phyloP scores from a whole-genome alignment of 2,888 invertebrate species.

The Hedychridium roseum region DNA sequence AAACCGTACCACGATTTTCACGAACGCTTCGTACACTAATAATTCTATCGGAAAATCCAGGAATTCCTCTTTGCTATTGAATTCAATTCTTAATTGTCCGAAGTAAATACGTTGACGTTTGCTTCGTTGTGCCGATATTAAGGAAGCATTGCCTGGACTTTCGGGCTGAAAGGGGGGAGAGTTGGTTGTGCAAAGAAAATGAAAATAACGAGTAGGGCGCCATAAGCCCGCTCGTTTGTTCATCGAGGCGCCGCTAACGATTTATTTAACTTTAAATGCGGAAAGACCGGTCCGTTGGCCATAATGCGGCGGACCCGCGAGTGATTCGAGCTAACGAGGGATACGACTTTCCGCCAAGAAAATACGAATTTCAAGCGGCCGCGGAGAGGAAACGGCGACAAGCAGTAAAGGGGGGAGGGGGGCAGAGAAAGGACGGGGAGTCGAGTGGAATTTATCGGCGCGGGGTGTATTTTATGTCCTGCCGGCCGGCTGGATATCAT shows the following conservation, averaged over 20 bases:
- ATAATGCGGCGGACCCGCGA: slow-evolving; percentile 11
- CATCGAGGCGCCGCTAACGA: slow-evolving; percentile 23
- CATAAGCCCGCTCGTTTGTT: slow-evolving; percentile 28
- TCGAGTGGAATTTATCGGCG: slow-evolving; percentile 15
- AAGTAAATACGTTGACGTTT: no score
- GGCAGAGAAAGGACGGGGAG: slow-evolving; percentile 9
- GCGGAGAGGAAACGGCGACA: not conserved
- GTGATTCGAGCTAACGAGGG: slow-evolving; percentile 31
- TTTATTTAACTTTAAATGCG: slow-evolving; percentile 27
- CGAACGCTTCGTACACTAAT: no score
- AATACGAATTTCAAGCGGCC: slow-evolving; percentile 9
- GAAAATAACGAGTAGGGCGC: slow-evolving; percentile 17
- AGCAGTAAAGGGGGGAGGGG: slow-evolving; percentile 9
- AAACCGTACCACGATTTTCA: no score
- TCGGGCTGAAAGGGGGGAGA: no score
- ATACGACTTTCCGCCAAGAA: slow-evolving; percentile 25
- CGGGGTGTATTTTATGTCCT: slow-evolving; percentile 21
- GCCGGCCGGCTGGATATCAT: slow-evolving; percentile 45
- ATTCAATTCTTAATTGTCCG: no score
- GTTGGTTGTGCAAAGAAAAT: no score
- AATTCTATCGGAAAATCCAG: no score
- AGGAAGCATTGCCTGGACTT: no score
- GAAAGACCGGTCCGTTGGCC: slow-evolving; percentile 15
- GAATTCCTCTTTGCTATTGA: no score
- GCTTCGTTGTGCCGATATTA: no score